These are phyloP conservation scores for Hirudo medicinalis DNA, from an alignment of 1,140 invertebrate species.

Conservation along the genomic window DNA sequence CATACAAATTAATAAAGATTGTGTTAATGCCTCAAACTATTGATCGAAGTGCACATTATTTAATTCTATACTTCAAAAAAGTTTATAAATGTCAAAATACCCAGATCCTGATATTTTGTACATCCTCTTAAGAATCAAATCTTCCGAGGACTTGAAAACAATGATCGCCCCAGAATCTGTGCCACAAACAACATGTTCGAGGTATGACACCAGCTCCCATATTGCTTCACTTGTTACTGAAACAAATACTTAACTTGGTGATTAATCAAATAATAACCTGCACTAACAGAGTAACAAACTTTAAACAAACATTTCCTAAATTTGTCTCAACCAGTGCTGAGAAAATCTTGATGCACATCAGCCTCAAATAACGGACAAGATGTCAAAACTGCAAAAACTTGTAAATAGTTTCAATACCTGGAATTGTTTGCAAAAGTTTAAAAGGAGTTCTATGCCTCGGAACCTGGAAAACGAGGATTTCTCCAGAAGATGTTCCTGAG, in stretches of 20 bases:
- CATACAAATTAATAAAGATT: no score
- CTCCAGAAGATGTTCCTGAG: conserved; percentile 3
- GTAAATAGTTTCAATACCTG: not conserved
- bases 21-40: no score
- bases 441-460: not conserved
- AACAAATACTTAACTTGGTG: no score
- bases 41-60: no score
- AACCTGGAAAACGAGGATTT: not conserved
- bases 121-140: conserved; percentile 3
- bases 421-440: not conserved
- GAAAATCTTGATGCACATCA: no score
- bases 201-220: not conserved
- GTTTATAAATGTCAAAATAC: not conserved
- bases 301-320: no score
- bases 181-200: not conserved
- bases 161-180: conserved; percentile 3
- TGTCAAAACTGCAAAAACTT: no score
- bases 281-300: no score
- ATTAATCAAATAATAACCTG: no score
- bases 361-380: no score
- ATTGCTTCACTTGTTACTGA: not conserved
- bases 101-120: not conserved
- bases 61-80: not conserved
- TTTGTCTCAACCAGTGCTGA: no score
- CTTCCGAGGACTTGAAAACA: not conserved